Conservation (phyloP, 2,888 invertebrate genomes). For the Drosophila acutilabella region DNA sequence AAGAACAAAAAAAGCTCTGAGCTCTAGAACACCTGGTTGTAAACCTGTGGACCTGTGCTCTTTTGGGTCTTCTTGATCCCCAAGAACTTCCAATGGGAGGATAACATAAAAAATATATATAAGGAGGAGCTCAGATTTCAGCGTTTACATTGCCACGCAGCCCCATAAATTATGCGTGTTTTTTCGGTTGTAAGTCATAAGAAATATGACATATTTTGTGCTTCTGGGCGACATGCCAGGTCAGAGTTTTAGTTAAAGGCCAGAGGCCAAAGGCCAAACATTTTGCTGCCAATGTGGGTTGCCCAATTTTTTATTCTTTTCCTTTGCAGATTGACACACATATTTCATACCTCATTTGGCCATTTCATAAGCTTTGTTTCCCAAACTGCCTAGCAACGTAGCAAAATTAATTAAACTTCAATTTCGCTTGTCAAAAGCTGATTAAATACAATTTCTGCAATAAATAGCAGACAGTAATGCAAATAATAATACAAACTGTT, state of each 20-base stretch:
- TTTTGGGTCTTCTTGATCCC: constrained; percentile 8
- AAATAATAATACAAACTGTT: constrained; percentile 1
- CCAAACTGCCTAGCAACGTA: constrained; percentile 18
- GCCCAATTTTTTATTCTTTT: neutral
- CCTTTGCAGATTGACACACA: constrained; percentile 22
- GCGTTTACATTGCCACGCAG: constrained; percentile 35
- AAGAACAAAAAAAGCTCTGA: neutral
- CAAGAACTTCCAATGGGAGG: constrained; percentile 12
- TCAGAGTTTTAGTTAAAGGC: constrained; percentile 35
- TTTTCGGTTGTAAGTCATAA: constrained; percentile 50
- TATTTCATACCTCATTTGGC: constrained; percentile 26
- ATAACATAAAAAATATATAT: neutral
- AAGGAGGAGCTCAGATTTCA: constrained; percentile 39
- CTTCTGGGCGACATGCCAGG: constrained; percentile 46
- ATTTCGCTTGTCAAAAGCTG: constrained; percentile 65
- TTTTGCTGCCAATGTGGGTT: constrained; percentile 19
- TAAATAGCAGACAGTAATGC: constrained; percentile 2
- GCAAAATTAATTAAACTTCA: constrained; percentile 71
- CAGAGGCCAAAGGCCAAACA: constrained; percentile 29
- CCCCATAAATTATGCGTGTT: constrained; percentile 71
- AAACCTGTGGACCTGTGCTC: constrained; percentile 6
- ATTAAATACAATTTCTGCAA: constrained; percentile 59
- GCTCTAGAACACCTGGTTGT: constrained; percentile 15
- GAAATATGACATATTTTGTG: constrained; percentile 76
- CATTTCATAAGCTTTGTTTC: constrained; percentile 13